Percentiles rank a stretch among this genome's conserved stretches.
Conservation (phyloP, 2,888 invertebrate genomes). For the Phasia obesa region DNA sequence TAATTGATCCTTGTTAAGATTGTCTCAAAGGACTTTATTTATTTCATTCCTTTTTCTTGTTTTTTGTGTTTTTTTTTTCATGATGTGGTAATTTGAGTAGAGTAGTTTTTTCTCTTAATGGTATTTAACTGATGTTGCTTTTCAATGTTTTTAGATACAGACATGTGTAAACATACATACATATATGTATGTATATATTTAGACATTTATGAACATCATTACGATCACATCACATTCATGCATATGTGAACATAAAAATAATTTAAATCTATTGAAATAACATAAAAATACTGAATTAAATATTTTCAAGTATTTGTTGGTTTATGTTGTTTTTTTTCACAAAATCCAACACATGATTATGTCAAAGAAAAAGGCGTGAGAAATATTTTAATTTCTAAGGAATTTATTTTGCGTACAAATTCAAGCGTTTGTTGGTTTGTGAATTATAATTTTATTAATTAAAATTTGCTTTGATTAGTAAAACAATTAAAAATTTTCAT, state of each 20-base stretch:
- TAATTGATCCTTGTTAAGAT: slow-evolving; percentile 56
- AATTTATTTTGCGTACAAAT: slow-evolving; percentile 47
- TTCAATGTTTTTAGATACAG: slow-evolving; percentile 49
- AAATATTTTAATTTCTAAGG: slow-evolving; percentile 64
- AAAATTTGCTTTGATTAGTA: not conserved
- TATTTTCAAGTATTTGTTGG: slow-evolving; percentile 19
- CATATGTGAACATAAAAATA: slow-evolving; percentile 56
- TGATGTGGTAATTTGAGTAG: slow-evolving; percentile 71
- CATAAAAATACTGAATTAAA: slow-evolving; percentile 26
- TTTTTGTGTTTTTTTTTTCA: slow-evolving; percentile 41
- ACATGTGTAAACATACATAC: slow-evolving; percentile 35
- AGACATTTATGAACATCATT: slow-evolving; percentile 33
- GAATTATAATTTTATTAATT: not conserved
- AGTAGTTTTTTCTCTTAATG: slow-evolving; percentile 26
- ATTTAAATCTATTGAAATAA: slow-evolving; percentile 66
- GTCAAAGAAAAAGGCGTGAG: slow-evolving; percentile 68
- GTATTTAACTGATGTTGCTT: slow-evolving; percentile 48
- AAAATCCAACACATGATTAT: slow-evolving; percentile 56
- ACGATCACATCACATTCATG: not conserved
- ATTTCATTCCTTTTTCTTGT: slow-evolving; percentile 48
- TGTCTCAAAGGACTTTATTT: slow-evolving; percentile 63
- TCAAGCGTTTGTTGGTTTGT: slow-evolving; percentile 19
- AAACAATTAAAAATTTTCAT: too few species aligned
- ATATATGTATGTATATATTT: too few species aligned
- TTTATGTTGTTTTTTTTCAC: slow-evolving; percentile 13